Evolutionary conservation across 2,888 invertebrate species (phyloP).

Genomic region (Thecophora atra): DNA sequence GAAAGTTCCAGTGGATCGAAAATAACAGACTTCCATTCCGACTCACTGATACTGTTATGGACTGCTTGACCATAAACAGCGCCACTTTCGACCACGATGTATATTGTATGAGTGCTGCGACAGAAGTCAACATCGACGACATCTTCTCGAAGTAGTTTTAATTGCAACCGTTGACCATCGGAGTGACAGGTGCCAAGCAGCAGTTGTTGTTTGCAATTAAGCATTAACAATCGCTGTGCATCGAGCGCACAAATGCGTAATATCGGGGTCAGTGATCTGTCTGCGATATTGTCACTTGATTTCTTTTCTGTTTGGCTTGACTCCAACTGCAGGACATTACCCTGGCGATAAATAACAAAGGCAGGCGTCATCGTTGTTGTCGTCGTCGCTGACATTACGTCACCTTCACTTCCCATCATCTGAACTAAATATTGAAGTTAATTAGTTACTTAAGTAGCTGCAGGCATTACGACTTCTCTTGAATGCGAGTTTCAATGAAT

Average conservation of each 20-base stretch:
- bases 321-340: constrained; percentile 46
- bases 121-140: constrained; percentile 56
- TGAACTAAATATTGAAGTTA: background rate
- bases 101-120: constrained; percentile 48
- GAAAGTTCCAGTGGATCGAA: constrained; percentile 61
- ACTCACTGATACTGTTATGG: constrained; percentile 9
- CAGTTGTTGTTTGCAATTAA: constrained; percentile 52
- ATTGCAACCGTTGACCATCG: constrained; percentile 38
- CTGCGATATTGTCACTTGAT: background rate
- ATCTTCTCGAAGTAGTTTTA: constrained; percentile 49
- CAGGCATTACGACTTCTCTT: background rate
- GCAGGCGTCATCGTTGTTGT: constrained; percentile 24
- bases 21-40: constrained; percentile 54
- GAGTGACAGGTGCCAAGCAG: constrained; percentile 44
- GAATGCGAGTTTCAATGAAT: background rate
- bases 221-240: constrained; percentile 45
- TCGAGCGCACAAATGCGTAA: constrained; percentile 48
- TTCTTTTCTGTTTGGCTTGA: background rate
- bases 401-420: constrained; percentile 20
- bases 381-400: background rate
- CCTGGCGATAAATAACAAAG: constrained; percentile 50
- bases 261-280: constrained; percentile 45
- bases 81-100: constrained; percentile 49
- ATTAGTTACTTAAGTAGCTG: constrained; percentile 25
- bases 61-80: constrained; percentile 44